A percentile compares a stretch with the other conserved stretches of the same genome.
Conservation (phyloP, 92 coral and sea anemone species). For the Hydrozoanthus gracilis region DNA sequence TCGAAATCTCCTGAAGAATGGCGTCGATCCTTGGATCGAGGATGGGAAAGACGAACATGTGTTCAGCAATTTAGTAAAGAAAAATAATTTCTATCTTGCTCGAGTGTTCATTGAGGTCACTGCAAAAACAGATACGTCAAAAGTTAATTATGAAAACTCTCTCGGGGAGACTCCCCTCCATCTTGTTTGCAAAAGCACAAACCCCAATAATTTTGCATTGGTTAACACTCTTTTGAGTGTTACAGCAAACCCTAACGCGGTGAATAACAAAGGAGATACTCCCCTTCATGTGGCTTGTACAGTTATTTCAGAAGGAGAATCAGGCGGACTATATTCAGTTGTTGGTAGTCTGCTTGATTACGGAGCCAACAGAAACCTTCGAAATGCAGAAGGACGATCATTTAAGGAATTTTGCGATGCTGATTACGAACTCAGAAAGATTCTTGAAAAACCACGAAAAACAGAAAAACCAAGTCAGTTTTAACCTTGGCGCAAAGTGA, state of each 20-base stretch:
- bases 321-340: neutral
- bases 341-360: neutral
- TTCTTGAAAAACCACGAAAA: neutral
- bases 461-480: neutral
- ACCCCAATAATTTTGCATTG: neutral
- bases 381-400: neutral
- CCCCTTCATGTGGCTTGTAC: too few relatives aligned
- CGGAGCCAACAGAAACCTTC: neutral
- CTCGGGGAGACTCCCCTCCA: neutral
- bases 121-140: neutral
- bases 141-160: neutral
- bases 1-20: neutral
- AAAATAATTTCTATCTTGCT: too few relatives aligned
- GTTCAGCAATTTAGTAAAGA: too few relatives aligned
- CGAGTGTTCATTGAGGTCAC: too few relatives aligned
- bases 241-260: neutral
- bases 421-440: neutral
- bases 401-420: neutral
- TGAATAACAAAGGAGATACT: neutral
- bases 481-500: neutral
- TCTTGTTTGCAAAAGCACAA: constrained; percentile 7
- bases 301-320: neutral
- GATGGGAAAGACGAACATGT: neutral
- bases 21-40: constrained; percentile 13
- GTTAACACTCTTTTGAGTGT: neutral